Evolutionary conservation across 2,797 vertebrate genomes (phyloP), one percentile per base, ranked within the genome.

Genomic region (Hyperoplus lanceolatus): DNA sequence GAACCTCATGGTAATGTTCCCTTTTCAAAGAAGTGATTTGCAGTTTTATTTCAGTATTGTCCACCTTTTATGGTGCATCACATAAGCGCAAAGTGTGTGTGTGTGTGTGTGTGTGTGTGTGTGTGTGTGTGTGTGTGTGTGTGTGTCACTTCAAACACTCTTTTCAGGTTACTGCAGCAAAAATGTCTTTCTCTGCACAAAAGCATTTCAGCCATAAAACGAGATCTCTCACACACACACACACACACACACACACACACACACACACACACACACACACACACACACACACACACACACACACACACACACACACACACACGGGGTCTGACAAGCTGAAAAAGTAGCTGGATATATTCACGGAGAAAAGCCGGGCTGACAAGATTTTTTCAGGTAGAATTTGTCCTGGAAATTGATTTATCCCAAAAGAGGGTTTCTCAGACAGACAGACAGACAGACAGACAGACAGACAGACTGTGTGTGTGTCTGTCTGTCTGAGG

Each of bases 371-470:
- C 65, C 9, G 1, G 29, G 29, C 29, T 29, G 29, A 29, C 29
- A 29, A 29, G 29, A 29, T 29, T 29, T 29, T 29, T 29, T 29
- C 29, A 29, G 29, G 29, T 29, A 29, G 29, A 29, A 29, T 29
- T 76, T 59, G 55, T 69, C 62, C 55, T n/a, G 69, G 49, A 66
- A 75, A 83, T 49, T 18, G 60, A 72, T 79, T 71, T 58, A 59
- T 41, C 73, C 13, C 10, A 3, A 42, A 15, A 18, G 42, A 42
- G 68, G 13, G 38, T 11, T 49, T 38, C 21, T 18, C 18, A 59
- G 63, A 3, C 29, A 29, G 29, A 29, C 13, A 8, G 51, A 68
- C 16, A 0, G 11, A 53, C 48, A 49, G 48, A 67, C 66, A 63
- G 21, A 21, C 21, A 0, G 21, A 49, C 16, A 65, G 64, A 45